Percentiles rank a stretch among this genome's conserved stretches.
Conservation (phyloP, 2,888 invertebrate species). For the Eupithecia exiguata region DNA sequence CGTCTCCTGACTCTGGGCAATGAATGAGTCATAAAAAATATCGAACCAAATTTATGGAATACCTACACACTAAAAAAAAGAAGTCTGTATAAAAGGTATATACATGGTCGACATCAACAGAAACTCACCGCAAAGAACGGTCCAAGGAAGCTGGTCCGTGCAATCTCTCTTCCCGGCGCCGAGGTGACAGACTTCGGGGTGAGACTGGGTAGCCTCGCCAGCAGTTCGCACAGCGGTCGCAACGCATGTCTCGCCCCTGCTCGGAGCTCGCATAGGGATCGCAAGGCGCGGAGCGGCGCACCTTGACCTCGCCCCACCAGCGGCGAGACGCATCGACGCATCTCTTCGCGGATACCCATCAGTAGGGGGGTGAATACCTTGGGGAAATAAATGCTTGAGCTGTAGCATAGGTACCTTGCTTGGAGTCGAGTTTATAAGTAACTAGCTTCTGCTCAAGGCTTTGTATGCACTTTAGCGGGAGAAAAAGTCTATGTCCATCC, state of each 20-base stretch:
- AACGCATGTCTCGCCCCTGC: constrained; percentile 85
- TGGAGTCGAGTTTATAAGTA: no score
- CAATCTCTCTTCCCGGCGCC: constrained; percentile 93
- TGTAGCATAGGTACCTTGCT: no score
- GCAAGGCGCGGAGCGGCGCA: constrained; percentile 89
- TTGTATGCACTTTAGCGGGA: no score
- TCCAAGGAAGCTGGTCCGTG: constrained; percentile 93
- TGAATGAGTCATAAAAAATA: background rate
- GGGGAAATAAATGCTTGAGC: background rate
- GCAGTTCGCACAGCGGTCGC: constrained; percentile 87
- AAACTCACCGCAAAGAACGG: constrained; percentile 92
- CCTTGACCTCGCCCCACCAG: constrained; percentile 86
- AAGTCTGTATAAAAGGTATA: background rate
- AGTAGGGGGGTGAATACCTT: constrained; percentile 76
- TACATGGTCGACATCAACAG: background rate
- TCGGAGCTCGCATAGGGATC: constrained; percentile 92
- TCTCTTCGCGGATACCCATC: constrained; percentile 77
- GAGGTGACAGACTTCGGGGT: constrained; percentile 90
- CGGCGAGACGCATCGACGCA: constrained; percentile 88
- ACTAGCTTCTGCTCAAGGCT: no score
- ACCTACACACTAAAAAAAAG: background rate
- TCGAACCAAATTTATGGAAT: background rate
- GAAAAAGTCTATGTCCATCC: no score
- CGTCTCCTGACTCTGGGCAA: background rate
- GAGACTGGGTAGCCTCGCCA: constrained; percentile 77